These are phyloP conservation scores for Sepiola atlantica DNA, from an alignment of 2,888 invertebrate genomes.

Conservation along the genomic window DNA sequence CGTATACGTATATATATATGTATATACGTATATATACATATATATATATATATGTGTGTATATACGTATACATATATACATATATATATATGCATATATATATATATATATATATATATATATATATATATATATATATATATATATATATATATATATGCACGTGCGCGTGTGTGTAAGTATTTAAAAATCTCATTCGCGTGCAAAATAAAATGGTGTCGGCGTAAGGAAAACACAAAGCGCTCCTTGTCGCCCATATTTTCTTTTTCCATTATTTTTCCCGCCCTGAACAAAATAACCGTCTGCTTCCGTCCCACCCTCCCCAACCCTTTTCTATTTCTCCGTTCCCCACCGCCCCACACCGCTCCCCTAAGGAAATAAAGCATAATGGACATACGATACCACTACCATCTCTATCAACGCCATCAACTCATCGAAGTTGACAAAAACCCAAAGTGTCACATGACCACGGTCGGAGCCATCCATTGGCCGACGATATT, in stretches of 20 bases:
- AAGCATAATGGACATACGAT: neutral
- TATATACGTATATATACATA: too few species aligned
- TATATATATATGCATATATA: too few species aligned
- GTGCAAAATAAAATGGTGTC: neutral
- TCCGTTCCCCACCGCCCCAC: too few species aligned
- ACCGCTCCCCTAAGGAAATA: too few species aligned
- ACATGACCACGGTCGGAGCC: conserved; percentile 14
- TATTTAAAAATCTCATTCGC: neutral
- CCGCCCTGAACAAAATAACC: neutral
- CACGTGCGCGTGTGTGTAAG: too few species aligned
- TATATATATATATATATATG: too few species aligned
- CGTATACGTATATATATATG: too few species aligned
- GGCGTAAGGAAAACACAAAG: neutral
- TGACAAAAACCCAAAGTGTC: conserved; percentile 3
- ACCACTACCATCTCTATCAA: neutral
- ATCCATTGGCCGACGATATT: conserved; percentile 32
- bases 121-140: too few species aligned
- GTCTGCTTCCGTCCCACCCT: too few species aligned
- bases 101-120: too few species aligned
- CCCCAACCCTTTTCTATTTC: neutral
- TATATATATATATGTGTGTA: too few species aligned
- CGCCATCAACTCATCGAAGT: neutral
- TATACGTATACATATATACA: too few species aligned
- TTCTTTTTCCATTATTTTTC: neutral
- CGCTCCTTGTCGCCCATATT: neutral